phyloP scores from a whole-genome alignment of 2,888 invertebrate genomes.

The Diabrotica balteata region DNA sequence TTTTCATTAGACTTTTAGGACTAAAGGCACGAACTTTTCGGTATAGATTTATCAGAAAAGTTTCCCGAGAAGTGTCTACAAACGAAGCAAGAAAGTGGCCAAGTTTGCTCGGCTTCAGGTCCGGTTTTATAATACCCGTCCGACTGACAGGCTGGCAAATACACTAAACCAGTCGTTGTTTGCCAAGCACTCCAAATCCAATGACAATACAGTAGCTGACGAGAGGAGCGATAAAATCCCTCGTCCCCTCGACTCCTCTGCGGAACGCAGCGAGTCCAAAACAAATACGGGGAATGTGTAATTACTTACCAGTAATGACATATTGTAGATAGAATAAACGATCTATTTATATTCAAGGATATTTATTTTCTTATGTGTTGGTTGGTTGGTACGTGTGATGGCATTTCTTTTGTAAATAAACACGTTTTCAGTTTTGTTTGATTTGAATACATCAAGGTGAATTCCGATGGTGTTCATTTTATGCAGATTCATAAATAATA shows the following conservation, averaged over 20 bases:
- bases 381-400: neutral
- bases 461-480: neutral
- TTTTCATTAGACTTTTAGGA: too few relatives aligned
- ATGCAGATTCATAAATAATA: too few relatives aligned
- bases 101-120: conserved; percentile 13
- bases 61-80: neutral
- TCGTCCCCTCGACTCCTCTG: conserved; percentile 38
- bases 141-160: conserved; percentile 58
- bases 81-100: conserved; percentile 5
- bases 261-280: conserved; percentile 35
- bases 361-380: conserved; percentile 32
- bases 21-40: too few relatives aligned
- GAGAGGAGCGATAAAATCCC: conserved; percentile 36
- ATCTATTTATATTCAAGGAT: conserved; percentile 42
- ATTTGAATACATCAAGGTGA: conserved; percentile 19
- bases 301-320: conserved; percentile 50
- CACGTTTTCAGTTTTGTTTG: conserved; percentile 12
- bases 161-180: conserved; percentile 57
- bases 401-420: conserved; percentile 23
- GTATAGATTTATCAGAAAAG: neutral
- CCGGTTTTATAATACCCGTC: conserved; percentile 39
- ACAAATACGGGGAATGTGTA: conserved; percentile 49
- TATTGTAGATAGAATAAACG: conserved; percentile 40
- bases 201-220: conserved; percentile 61
- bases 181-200: conserved; percentile 60